These are phyloP conservation scores for Lymantria dispar DNA, from an alignment of 2,888 invertebrate species.

Conservation along the genomic window DNA sequence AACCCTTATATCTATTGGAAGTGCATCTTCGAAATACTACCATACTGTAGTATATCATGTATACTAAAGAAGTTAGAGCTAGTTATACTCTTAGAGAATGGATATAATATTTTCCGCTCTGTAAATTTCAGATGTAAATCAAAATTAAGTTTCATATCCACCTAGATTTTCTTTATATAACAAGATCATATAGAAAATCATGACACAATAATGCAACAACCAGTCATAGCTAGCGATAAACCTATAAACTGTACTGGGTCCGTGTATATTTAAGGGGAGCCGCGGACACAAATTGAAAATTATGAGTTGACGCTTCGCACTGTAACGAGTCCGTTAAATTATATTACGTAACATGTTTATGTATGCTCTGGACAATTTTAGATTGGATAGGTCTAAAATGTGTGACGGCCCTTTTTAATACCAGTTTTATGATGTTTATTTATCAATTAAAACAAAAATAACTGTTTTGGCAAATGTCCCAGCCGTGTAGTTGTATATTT, in stretches of 20 bases:
- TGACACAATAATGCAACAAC: constrained; percentile 20
- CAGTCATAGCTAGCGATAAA: constrained; percentile 48
- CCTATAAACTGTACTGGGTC: constrained; percentile 53
- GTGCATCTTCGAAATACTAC: no score
- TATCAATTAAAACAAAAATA: constrained; percentile 1
- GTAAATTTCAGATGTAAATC: background rate
- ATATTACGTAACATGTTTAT: constrained; percentile 44
- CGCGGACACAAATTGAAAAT: constrained; percentile 75
- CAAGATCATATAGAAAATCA: constrained; percentile 12
- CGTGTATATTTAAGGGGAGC: constrained; percentile 58
- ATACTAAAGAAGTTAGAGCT: no score
- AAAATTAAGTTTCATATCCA: background rate
- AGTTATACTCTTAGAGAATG: no score
- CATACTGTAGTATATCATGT: no score
- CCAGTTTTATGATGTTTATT: background rate
- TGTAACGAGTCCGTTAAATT: constrained; percentile 61
- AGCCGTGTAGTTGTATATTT: no score
- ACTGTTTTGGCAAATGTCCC: background rate
- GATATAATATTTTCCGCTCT: background rate
- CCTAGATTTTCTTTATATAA: background rate
- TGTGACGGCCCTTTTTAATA: constrained; percentile 12
- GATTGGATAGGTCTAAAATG: constrained; percentile 19
- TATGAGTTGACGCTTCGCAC: constrained; percentile 61
- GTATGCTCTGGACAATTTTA: constrained; percentile 23
- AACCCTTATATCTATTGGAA: no score